These are phyloP conservation scores for Gambelia wislizenii DNA, from an alignment of 2,797 vertebrate genomes.

Conservation along the genomic window DNA sequence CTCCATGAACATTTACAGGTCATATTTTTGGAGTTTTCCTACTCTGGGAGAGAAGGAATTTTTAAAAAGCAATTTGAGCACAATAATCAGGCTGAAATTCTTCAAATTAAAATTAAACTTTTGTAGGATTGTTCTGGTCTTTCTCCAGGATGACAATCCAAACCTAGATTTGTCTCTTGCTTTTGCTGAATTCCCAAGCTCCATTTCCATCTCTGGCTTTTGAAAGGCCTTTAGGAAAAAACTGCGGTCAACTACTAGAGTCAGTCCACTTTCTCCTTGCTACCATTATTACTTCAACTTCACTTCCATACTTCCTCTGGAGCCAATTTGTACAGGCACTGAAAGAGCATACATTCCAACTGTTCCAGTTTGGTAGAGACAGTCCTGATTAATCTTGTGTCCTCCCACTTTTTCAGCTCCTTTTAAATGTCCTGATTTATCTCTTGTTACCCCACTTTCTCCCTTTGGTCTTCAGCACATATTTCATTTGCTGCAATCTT, in stretches of 20 bases:
- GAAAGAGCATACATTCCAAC: background rate
- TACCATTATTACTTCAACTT: background rate
- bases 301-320: background rate
- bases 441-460: too few species aligned
- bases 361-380: too few species aligned
- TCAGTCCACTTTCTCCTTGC: background rate
- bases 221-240: background rate
- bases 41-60: background rate
- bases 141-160: background rate
- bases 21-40: background rate
- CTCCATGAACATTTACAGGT: constrained; percentile 24
- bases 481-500: too few species aligned
- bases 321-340: background rate
- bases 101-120: background rate
- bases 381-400: too few species aligned
- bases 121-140: background rate
- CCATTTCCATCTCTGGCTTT: background rate
- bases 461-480: too few species aligned
- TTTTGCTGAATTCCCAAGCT: background rate
- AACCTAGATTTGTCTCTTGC: background rate
- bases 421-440: too few species aligned
- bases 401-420: too few species aligned
- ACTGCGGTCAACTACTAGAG: background rate
- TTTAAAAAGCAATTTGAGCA: background rate
- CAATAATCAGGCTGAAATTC: background rate